These are phyloP conservation scores for Marcusenius ussheri DNA, from an alignment of 2,113 vertebrate species.

Conservation along the genomic window DNA sequence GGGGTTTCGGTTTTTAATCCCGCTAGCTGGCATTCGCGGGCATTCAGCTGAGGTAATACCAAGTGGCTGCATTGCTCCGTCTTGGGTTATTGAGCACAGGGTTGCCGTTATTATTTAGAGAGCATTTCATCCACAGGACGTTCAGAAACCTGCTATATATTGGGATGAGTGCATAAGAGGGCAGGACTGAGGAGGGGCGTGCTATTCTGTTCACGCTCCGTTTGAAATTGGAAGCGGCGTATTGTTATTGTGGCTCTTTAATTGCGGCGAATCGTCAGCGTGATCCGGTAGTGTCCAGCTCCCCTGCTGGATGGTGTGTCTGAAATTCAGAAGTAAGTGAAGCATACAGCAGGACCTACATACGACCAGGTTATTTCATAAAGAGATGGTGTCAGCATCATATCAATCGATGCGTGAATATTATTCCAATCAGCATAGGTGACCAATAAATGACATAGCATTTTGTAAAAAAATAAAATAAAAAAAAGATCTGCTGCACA, in stretches of 20 bases:
- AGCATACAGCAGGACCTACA: neutral
- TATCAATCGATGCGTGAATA: neutral
- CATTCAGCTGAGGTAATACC: constrained; percentile 16
- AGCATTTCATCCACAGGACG: constrained; percentile 16
- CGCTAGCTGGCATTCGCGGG: constrained; percentile 8
- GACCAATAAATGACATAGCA: neutral
- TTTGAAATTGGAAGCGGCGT: neutral
- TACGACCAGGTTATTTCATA: neutral
- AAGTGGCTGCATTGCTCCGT: constrained; percentile 16
- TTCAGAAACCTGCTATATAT: too few relatives aligned
- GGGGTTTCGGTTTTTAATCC: constrained; percentile 20
- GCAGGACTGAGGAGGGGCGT: neutral
- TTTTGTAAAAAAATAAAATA: neutral
- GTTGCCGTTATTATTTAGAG: constrained; percentile 21
- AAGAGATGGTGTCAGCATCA: neutral
- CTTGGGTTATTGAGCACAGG: constrained; percentile 23
- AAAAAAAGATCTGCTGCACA: neutral
- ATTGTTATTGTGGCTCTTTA: neutral
- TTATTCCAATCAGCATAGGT: neutral
- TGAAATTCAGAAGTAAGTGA: neutral
- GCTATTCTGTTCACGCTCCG: neutral
- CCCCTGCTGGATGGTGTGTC: neutral
- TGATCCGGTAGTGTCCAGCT: neutral
- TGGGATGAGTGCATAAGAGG: neutral
- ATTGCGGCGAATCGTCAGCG: neutral